These are phyloP conservation scores for Cinclus mexicanus DNA, from an alignment of 2,113 vertebrate genomes.

Conservation along the genomic window DNA sequence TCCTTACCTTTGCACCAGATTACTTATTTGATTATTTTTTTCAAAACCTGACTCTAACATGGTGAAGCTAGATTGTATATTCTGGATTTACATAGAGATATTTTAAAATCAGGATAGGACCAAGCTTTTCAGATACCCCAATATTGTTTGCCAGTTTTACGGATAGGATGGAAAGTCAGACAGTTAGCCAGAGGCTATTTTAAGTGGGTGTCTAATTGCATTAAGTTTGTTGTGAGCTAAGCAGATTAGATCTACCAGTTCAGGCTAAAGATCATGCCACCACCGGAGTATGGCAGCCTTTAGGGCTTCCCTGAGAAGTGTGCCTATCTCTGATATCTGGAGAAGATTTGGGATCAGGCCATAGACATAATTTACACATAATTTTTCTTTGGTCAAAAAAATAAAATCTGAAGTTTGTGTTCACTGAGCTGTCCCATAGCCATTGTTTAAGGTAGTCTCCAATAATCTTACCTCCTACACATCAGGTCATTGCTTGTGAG, in stretches of 20 bases:
- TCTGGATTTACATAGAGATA: background rate
- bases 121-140: background rate
- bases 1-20: background rate
- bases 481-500: conserved; percentile 19
- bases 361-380: background rate
- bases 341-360: background rate
- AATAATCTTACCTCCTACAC: background rate
- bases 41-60: background rate
- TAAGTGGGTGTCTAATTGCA: conserved; percentile 51
- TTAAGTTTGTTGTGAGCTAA: conserved; percentile 50
- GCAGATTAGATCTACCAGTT: conserved; percentile 43
- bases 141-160: conserved; percentile 3
- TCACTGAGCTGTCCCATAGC: background rate
- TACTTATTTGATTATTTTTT: background rate
- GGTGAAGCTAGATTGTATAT: background rate
- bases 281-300: background rate
- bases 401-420: background rate
- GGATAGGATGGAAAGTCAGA: conserved; percentile 33
- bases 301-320: background rate
- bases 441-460: background rate
- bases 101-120: background rate
- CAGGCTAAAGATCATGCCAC: conserved; percentile 41
- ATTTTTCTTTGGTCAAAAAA: background rate
- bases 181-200: conserved; percentile 48
- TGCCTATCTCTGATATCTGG: background rate